Conservation (phyloP, 2,113 vertebrate genomes). For the Corythornis vintsioides region DNA sequence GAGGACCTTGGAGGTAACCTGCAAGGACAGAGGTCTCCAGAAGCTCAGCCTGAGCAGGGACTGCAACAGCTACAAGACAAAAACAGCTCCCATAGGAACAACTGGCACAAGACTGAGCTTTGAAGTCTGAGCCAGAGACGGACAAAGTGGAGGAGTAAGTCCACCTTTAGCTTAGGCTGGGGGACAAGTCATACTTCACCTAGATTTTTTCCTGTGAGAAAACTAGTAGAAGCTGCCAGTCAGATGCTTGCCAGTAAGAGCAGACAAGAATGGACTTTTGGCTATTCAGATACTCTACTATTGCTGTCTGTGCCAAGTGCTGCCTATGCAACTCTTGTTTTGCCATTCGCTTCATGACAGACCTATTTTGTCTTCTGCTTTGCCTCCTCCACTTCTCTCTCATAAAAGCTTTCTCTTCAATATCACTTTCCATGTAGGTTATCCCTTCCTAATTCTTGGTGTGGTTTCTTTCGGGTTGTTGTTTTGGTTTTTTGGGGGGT, state of each 20-base stretch:
- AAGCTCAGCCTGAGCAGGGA: not conserved
- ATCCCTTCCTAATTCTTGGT: not conserved
- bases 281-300: not conserved
- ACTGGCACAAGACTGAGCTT: not conserved
- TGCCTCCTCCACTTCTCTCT: not conserved
- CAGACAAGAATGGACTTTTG: not conserved
- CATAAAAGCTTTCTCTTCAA: not conserved
- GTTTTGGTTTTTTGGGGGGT: too few species aligned
- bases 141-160: not conserved
- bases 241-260: not conserved
- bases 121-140: not conserved
- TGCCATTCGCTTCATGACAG: not conserved
- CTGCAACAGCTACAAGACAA: slow-evolving; percentile 1
- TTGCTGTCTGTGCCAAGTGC: not conserved
- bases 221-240: not conserved
- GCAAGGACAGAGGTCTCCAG: not conserved
- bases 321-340: not conserved
- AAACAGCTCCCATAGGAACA: not conserved
- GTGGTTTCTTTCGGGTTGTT: too few species aligned
- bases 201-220: not conserved
- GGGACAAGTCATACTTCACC: not conserved
- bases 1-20: not conserved
- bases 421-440: not conserved
- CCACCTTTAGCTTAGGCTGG: not conserved
- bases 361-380: not conserved